Conservation (phyloP, 2,113 vertebrate species). For the Plecturocebus donacophilus region DNA sequence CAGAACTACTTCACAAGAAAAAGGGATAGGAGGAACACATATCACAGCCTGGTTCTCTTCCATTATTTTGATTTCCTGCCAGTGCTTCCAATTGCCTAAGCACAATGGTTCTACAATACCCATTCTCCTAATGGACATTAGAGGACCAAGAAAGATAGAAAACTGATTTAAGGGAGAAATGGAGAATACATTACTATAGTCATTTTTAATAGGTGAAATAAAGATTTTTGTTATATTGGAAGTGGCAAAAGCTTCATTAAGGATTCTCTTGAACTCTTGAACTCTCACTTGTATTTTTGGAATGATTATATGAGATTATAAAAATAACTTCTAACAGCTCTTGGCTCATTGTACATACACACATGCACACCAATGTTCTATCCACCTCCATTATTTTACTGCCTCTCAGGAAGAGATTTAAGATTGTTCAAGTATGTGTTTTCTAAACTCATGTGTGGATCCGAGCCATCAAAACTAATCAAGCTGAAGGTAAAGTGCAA, state of each 20-base stretch:
- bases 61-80: neutral
- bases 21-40: neutral
- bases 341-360: neutral
- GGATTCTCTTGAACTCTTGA: neutral
- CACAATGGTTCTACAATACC: neutral
- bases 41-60: neutral
- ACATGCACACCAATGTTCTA: neutral
- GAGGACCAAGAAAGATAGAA: neutral
- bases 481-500: constrained; percentile 14
- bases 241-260: neutral
- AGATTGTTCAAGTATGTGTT: neutral
- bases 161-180: neutral
- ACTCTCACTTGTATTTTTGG: neutral
- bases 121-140: neutral
- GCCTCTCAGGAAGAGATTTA: neutral
- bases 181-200: neutral
- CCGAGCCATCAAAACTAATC: constrained; percentile 16
- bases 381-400: neutral
- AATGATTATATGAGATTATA: neutral
- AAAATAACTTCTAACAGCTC: neutral
- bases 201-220: neutral
- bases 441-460: neutral
- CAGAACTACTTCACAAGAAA: neutral
- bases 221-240: neutral
- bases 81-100: neutral